Base-by-base conservation (phyloP, 1,140 invertebrate species). In the Tetramorium simillimum region DNA sequence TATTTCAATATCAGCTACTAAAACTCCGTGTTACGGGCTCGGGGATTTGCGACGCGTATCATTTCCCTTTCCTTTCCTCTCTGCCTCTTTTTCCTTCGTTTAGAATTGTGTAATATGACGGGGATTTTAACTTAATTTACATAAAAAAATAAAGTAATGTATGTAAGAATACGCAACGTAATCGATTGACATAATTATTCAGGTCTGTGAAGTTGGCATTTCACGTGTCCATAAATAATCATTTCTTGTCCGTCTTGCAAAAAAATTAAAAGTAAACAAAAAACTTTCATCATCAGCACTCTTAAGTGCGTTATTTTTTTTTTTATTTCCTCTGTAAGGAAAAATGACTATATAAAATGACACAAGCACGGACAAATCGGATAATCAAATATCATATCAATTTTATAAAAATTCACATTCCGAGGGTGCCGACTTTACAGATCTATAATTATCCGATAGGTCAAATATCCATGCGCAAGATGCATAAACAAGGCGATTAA, bases 1-100 rank as follows among this genome's bases (percentile, higher is more conserved):
- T 49, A 73, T 75, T 75, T 84, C 69, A 84, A 84, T 84, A 84
- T 84, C 69, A 84, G n/a, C 16, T 21, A 70, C 28, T 60, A 46
- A 73, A 46, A 58, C 24, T 69, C 33, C n/a, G 12, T 70, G 21
- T 14, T 33, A 28, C 18, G 40, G 7, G 18, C 24, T 24, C 46
- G 24, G 21, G 21, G 10, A 70, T 43, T 70, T 53, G 10, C 65
- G 37, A n/a, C 16, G 37, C 16, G 18, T 12, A 56, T 24, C 12
- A 40, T 53, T 40, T 21, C 24, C 62, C n/a, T 5, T 7, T 37
- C 18, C 18, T 7, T 63, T 10, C 33, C 18, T 21, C 14, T 37
- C 33, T n/a, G 10, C 5, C 18, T 14, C 5, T 49, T 40, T 24
- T 49, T 24, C 12, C 46, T 21, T 24, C 12, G 7, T 60, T 60